Evolutionary conservation across 2,797 vertebrate genomes (phyloP), one percentile per base, ranked within the genome.

Genomic region (Labeo calbasu): DNA sequence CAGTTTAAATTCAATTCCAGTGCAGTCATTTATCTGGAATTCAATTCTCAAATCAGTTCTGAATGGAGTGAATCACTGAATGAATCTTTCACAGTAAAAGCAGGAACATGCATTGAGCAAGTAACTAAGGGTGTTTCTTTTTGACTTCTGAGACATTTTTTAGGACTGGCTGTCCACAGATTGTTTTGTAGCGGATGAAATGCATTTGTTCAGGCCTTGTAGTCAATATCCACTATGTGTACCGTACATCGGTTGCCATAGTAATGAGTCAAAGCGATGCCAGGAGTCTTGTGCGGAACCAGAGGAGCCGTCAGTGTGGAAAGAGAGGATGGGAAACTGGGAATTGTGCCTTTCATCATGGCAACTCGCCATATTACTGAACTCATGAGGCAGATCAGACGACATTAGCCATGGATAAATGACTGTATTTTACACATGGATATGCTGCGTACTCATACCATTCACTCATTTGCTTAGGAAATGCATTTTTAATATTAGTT

Each of bases 321-420:
- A 91, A 89, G 91, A 91, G 90, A 91, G 87, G 85, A 87, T 90
- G 81, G 81, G 43, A 86, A 91, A 88, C 79, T 82, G 87, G 90
- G 90, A 90, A 89, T 73, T 71, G 50, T 88, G 90, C 86, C 86
- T 82, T 87, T 81, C 79, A 85, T 88, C 89, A 87, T 88, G 84
- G 87, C 87, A 87, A 85, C 88, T 83, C 88, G 14, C 59, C 77
- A 65, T 50, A 19, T 28, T 32, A 23, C 46, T 65, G 59, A 63
- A 78, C 57, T 32, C 77, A 21, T 23, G 43, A 65, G 43, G 43
- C 40, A 65, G 40, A 63, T 77, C 76, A 21, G 76, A 25, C n/a
- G 4, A 43, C 73, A 40, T 43, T 77, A 61, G 17, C 11, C 15
- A 65, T 7, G n/a, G 36, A 78, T 19, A 12, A 61, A 32, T 50